Evolutionary conservation across 2,113 vertebrate genomes (phyloP).

Genomic region (Pipra filicauda): DNA sequence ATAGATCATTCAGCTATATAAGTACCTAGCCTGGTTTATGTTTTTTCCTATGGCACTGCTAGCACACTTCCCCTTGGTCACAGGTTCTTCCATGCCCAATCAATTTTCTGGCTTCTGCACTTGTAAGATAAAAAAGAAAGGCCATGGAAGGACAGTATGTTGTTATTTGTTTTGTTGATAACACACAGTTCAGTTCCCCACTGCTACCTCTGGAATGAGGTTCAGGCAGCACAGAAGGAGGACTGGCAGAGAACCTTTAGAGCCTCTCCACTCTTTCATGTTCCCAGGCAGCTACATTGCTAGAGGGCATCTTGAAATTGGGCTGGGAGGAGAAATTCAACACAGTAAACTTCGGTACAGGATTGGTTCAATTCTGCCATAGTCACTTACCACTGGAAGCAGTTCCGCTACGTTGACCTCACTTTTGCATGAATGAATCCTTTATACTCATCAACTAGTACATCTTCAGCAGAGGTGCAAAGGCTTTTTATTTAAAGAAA

Average conservation of each 20-base stretch:
- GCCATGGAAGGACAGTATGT: not conserved
- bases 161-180: not conserved
- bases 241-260: not conserved
- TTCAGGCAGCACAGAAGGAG: not conserved
- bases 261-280: not conserved
- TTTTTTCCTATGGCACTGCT: not conserved
- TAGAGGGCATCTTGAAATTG: not conserved
- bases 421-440: not conserved
- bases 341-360: not conserved
- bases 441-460: not conserved
- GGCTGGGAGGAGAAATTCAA: not conserved
- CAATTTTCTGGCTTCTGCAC: not conserved
- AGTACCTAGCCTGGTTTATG: not conserved
- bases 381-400: not conserved
- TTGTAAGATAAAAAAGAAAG: not conserved
- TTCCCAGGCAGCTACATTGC: not conserved
- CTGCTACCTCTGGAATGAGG: not conserved
- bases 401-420: not conserved
- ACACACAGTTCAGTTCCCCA: not conserved
- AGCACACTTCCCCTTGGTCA: not conserved
- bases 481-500: not conserved
- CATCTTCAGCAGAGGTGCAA: not conserved
- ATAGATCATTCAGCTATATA: not conserved
- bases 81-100: not conserved
- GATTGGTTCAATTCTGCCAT: not conserved